phyloP scores from a whole-genome alignment of 92 coral and sea anemone genomes.

The Anthopleura xanthogrammica region DNA sequence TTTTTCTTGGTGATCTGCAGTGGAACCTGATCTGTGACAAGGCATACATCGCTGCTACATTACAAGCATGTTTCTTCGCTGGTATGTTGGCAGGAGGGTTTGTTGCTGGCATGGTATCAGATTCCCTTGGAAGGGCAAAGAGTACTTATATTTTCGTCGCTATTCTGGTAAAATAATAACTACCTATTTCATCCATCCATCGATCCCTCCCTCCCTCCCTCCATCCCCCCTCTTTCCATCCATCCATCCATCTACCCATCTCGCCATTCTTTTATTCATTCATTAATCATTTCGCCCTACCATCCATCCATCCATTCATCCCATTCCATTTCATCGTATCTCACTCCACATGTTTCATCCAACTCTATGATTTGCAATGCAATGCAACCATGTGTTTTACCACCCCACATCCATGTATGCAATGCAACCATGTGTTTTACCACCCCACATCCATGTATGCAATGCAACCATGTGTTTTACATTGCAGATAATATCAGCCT shows the following conservation, averaged over 20 bases:
- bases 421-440: no score
- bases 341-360: no score
- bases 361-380: no score
- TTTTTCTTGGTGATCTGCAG: slow-evolving; percentile 11
- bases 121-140: slow-evolving; percentile 29
- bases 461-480: no score
- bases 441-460: no score
- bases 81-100: slow-evolving; percentile 36
- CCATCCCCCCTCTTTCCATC: neutral
- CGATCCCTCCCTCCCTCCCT: neutral
- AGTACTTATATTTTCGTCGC: slow-evolving; percentile 1
- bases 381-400: no score
- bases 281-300: neutral
- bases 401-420: no score
- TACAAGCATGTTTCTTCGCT: slow-evolving; percentile 36
- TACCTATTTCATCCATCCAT: neutral
- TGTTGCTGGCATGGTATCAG: slow-evolving; percentile 27
- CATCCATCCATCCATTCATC: neutral
- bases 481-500: neutral
- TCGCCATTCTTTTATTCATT: neutral
- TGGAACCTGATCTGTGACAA: slow-evolving; percentile 46
- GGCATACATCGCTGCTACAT: slow-evolving; percentile 31
- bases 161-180: slow-evolving; percentile 17
- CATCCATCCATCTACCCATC: neutral
- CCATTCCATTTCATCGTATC: no score